Evolutionary conservation across 2,888 invertebrate species (phyloP).

Genomic region (Meghimatium bilineatum): DNA sequence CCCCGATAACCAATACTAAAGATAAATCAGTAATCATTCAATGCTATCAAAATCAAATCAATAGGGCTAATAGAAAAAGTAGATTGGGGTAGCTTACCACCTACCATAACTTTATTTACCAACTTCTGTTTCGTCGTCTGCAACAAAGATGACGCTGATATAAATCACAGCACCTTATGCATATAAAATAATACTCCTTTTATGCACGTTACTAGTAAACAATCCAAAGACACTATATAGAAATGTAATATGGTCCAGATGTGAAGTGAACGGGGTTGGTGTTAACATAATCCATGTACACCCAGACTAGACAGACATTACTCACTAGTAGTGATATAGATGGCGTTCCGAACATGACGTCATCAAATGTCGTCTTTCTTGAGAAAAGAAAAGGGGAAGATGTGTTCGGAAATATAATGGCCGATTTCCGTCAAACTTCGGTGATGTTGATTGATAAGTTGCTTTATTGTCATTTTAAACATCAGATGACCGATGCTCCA

Average conservation of each 20-base stretch:
- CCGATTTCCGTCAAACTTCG: not conserved
- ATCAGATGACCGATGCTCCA: too few relatives aligned
- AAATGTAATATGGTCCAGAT: not conserved
- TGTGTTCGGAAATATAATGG: too few relatives aligned
- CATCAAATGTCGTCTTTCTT: not conserved
- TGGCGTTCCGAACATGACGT: conserved; percentile 11
- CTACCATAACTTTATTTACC: not conserved
- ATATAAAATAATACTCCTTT: not conserved
- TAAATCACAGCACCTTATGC: not conserved
- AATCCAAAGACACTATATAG: not conserved
- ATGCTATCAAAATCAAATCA: not conserved
- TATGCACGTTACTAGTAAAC: not conserved
- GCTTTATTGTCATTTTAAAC: too few relatives aligned
- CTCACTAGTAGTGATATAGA: not conserved
- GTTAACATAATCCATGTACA: not conserved
- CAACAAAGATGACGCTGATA: not conserved
- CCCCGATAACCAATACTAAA: too few relatives aligned
- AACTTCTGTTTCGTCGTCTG: not conserved
- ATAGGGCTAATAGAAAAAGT: not conserved
- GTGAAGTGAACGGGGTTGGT: not conserved
- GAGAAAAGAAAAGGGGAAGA: too few relatives aligned
- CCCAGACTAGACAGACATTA: conserved; percentile 9
- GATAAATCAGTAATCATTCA: too few relatives aligned
- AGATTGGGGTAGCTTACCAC: not conserved
- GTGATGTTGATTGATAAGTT: not conserved